A percentile compares a stretch with the other conserved stretches of the same genome.
Conservation (phyloP, 2,888 invertebrate species). For the Brenthis ino region DNA sequence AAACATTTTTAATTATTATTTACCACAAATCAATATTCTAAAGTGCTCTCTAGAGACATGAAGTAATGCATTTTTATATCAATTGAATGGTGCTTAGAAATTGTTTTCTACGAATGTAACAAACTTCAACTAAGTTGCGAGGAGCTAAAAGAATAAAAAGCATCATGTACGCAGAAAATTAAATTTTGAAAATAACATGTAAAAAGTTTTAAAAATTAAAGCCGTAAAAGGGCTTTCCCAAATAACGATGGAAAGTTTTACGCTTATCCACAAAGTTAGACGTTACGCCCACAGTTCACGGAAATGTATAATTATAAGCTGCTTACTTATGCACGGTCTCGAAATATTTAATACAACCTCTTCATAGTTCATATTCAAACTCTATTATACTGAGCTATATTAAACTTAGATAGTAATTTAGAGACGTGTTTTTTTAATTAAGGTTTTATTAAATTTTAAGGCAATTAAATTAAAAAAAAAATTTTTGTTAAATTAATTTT, state of each 20-base stretch:
- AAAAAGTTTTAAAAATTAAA: slow-evolving; percentile 19
- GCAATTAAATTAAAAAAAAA: too few species aligned
- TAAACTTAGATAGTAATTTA: slow-evolving; percentile 12
- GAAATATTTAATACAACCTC: slow-evolving; percentile 22
- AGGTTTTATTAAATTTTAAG: too few species aligned
- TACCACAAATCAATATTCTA: too few species aligned
- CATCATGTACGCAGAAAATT: slow-evolving; percentile 3
- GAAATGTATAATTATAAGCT: slow-evolving; percentile 31
- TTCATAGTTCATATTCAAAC: slow-evolving; percentile 6
- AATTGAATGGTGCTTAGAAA: neutral
- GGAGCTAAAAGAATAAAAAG: neutral
- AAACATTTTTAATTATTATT: too few species aligned
- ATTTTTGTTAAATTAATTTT: too few species aligned
- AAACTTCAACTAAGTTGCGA: neutral
- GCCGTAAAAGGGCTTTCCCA: slow-evolving; percentile 17
- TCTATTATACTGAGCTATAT: slow-evolving; percentile 7
- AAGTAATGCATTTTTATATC: neutral
- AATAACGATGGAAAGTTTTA: slow-evolving; percentile 26
- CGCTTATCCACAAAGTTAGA: slow-evolving; percentile 28
- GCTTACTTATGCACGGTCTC: slow-evolving; percentile 25
- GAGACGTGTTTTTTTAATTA: too few species aligned
- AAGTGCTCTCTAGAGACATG: too few species aligned
- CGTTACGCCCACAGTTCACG: slow-evolving; percentile 27
- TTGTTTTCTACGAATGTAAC: neutral
- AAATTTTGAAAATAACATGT: slow-evolving; percentile 7